Evolutionary conservation across 2,888 invertebrate species (phyloP).

Genomic region (Synergus itoensis): DNA sequence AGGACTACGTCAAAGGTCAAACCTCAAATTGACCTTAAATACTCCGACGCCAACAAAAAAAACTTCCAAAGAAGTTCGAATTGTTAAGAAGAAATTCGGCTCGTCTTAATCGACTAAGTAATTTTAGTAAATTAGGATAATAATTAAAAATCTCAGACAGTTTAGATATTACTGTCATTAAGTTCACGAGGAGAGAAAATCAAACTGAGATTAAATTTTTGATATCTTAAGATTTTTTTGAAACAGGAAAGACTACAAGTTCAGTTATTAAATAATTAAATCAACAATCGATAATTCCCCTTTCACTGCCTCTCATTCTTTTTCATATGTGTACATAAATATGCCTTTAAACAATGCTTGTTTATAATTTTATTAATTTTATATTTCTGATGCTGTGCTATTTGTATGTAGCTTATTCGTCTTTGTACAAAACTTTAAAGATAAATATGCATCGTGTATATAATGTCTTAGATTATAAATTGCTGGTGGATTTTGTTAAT

Average conservation of each 20-base stretch:
- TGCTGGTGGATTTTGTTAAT: conserved; percentile 18
- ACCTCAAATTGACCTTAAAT: conserved; percentile 34
- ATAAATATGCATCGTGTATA: conserved; percentile 30
- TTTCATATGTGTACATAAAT: conserved; percentile 21
- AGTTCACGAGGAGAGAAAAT: neutral
- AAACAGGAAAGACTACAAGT: neutral
- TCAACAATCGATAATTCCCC: neutral
- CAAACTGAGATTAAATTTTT: conserved; percentile 18
- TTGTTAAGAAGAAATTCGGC: conserved; percentile 26
- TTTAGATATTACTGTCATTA: neutral
- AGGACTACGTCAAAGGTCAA: conserved; percentile 55
- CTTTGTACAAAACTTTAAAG: conserved; percentile 32
- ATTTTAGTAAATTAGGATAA: conserved; percentile 1
- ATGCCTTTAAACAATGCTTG: neutral
- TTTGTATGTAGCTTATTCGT: conserved; percentile 20
- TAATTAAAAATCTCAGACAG: neutral
- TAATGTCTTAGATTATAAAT: conserved; percentile 25
- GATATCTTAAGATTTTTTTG: neutral
- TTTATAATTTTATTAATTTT: neutral
- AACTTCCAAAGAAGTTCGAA: conserved; percentile 31
- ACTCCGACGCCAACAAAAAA: conserved; percentile 2
- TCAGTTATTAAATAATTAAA: too few relatives aligned
- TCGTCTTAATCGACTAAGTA: conserved; percentile 4
- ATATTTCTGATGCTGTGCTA: conserved; percentile 37
- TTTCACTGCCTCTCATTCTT: conserved; percentile 4